Base-by-base conservation (phyloP, 1,140 invertebrate species). In the Monochamus saltuarius region DNA sequence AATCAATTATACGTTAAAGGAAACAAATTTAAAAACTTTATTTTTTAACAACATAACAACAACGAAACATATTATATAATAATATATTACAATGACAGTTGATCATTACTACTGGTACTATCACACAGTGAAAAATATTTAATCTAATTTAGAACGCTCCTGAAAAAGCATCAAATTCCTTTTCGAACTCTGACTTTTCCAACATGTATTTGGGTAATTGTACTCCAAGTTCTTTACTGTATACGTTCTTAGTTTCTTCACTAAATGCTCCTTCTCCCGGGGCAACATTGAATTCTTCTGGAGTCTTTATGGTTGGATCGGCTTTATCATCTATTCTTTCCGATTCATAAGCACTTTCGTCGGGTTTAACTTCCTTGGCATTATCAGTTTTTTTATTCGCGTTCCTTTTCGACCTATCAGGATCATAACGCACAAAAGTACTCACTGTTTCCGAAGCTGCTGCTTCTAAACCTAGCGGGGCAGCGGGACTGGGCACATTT, bases 171-270 rank as follows among this genome's bases (percentile, higher is more conserved):
- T 89, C 87, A 66, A 89, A 88, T 46, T 83, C 80, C 59, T 75
- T 76, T 73, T 89, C 87, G 54, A 84, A 82, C 43, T 87, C 84
- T 22, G 86, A 86, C 68, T 81, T 83, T 37, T 81, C 76, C 22
- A 88, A 67, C 86, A 89, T 88, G 67, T 82, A 89, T 57, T 80
- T 81, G 0, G 87, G 87, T 38, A 89, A 73, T 11, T 82, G 81
- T 4, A 87, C 78, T 14, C 84, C 85, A 16, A 87, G 78, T 13
- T 76, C 66, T 55, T 83, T 83, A 63, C 87, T 86, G 62, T 84
- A 89, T 29, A 79, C 76, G 1, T 84, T 81, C 67, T 80, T 77
- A 0, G 86, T 87, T 68, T 89, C 87, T 10, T 82, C 80, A 65
- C 82, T 82, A 71, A 79, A 83, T 11, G 81, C 81, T 39, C 79